Base-by-base conservation (phyloP, 2,888 invertebrate genomes). In the Antheraea yamamai region DNA sequence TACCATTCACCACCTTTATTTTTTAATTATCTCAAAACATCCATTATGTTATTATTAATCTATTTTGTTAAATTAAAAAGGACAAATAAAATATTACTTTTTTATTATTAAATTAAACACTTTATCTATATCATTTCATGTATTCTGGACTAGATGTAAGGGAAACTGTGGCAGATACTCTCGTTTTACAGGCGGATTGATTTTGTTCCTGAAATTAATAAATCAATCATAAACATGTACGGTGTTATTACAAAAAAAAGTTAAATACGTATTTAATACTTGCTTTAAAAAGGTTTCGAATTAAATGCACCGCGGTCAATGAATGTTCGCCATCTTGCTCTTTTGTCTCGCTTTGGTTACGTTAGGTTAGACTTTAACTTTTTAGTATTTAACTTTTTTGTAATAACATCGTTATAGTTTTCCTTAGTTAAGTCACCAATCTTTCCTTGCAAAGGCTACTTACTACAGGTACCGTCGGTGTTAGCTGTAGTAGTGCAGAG, bases 131-230 rank as follows among this genome's bases (percentile, higher is more conserved):
- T 52, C 52, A 52, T 16, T 55, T 77, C 81, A 85, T 75, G 85
- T 82, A 47, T 81, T 84, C 80, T 88, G 85, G 77, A 93, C 82
- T 89, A 94, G 85, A 88, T 93, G 93, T 85, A 92, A 83, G 26
- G 94, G 94, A 77, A 95, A 94, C 78, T 94, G 95, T 47, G 91
- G 92, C 74, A 92, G 78, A 77, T 95, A 95, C 75, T 85, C 86
- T 74, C 88, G 85, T 79, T 90, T 94, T 78, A 88, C 91, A 58
- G 75, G 77, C 61, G 81, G 79, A 84, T 89, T 89, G 73, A 92
- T 91, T 84, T 86, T 88, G 80, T 92, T 92, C 76, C 94, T 95
- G 89, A 23, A 88, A 93, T 76, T 61, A 77, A 74, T 8, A 58
- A 58, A 58, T n/a, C 20, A 61, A 61, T 23, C 2, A 23, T 61